phyloP scores from a whole-genome alignment of 1,140 invertebrate genomes.

The Bombyx mandarina region DNA sequence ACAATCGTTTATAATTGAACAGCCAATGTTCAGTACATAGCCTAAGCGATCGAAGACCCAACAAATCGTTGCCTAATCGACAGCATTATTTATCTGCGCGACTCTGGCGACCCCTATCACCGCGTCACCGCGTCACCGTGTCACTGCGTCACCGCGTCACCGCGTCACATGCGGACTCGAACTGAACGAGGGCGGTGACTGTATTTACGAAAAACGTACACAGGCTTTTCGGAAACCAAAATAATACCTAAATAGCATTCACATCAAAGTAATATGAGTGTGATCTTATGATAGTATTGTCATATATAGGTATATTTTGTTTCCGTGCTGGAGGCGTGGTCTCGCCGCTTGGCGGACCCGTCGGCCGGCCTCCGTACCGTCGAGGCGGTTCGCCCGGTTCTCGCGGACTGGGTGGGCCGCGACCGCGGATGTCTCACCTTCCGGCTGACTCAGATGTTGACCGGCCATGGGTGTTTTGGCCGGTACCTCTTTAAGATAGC shows the following conservation, averaged over 20 bases:
- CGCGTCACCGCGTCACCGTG: slow-evolving; percentile 1
- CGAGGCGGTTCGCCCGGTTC: too few species aligned
- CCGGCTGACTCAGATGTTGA: too few species aligned
- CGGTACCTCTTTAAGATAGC: too few species aligned
- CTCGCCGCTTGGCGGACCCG: too few species aligned
- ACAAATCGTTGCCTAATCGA: slow-evolving; percentile 7
- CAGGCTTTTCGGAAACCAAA: neutral
- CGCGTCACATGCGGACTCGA: neutral
- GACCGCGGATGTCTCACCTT: too few species aligned
- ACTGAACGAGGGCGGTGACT: neutral
- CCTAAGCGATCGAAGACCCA: slow-evolving; percentile 3
- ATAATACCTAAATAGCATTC: neutral
- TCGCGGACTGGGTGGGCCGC: too few species aligned
- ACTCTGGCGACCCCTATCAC: slow-evolving; percentile 1
- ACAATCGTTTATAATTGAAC: too few species aligned
- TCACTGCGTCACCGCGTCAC: neutral
- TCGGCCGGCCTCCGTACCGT: too few species aligned
- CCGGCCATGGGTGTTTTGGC: too few species aligned
- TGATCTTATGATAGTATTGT: neutral
- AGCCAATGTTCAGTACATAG: neutral
- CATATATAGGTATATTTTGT: too few species aligned
- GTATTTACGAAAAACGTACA: neutral
- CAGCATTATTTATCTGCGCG: slow-evolving; percentile 6
- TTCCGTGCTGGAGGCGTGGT: too few species aligned
- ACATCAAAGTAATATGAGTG: neutral